Percentiles rank a stretch among this genome's conserved stretches.
Conservation (phyloP, 2,888 invertebrate species). For the Eulithis testata region DNA sequence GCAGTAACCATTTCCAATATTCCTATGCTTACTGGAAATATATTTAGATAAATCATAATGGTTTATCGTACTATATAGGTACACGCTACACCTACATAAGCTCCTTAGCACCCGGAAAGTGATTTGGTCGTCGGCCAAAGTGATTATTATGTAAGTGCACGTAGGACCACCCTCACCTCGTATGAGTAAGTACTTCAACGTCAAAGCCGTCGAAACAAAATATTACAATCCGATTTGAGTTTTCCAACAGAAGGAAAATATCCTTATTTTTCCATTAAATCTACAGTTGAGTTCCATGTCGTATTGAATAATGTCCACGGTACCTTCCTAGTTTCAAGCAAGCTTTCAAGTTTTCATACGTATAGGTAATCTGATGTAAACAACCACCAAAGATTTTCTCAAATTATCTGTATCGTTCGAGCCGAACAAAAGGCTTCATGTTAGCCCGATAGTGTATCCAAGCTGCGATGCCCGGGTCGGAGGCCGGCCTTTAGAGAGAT, state of each 20-base stretch:
- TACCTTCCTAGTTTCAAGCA: background rate
- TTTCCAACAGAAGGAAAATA: background rate
- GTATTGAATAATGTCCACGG: background rate
- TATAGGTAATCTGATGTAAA: slow-evolving; percentile 2
- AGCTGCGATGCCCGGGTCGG: slow-evolving; percentile 56
- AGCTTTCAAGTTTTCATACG: slow-evolving; percentile 10
- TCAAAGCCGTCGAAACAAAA: too few relatives aligned
- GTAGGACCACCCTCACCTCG: background rate
- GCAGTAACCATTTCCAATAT: too few relatives aligned
- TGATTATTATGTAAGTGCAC: slow-evolving; percentile 32
- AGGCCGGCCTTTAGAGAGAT: slow-evolving; percentile 64
- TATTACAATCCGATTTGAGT: too few relatives aligned
- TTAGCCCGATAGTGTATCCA: slow-evolving; percentile 43
- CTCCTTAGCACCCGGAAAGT: slow-evolving; percentile 32
- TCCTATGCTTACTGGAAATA: background rate
- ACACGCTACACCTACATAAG: slow-evolving; percentile 26
- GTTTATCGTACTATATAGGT: slow-evolving; percentile 15
- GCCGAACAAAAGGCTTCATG: slow-evolving; percentile 47
- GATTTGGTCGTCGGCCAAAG: slow-evolving; percentile 47
- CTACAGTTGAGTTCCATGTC: background rate
- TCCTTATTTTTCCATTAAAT: background rate
- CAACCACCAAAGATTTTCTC: slow-evolving; percentile 29
- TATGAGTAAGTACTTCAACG: background rate
- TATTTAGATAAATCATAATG: background rate
- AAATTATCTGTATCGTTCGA: slow-evolving; percentile 43